Base-by-base conservation (phyloP, 2,113 vertebrate genomes). In the Tauraco erythrolophus region DNA sequence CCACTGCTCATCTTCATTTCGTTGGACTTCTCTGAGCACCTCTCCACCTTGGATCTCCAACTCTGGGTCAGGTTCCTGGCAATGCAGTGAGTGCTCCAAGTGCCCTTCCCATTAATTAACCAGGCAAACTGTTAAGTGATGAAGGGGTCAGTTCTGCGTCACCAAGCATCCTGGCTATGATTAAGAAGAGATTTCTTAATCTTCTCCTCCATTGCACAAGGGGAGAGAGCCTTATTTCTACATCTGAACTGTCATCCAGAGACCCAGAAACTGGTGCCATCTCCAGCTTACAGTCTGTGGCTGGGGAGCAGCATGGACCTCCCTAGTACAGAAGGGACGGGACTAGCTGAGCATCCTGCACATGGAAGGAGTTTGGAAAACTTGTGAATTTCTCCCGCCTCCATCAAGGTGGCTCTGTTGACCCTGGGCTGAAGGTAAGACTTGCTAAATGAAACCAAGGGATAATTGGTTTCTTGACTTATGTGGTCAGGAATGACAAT, bases 151-250 rank as follows among this genome's bases (percentile, higher is more conserved):
- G 48, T 33, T 48, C 65, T 71, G 19, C 41, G 48, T 27, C n/a
- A 33, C 31, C 41, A 70, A 64, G 31, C 31, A 28, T 22, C 19
- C 39, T 21, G 4, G 25, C 14, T 66, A 12, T 16, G 22, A 61
- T 12, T 19, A 61, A 70, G 35, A 72, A 39, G 43, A 64, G 22
- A 46, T 56, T 88, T 76, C 62, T 58, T 60, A 23, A 50, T 30
- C 46, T n/a, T 62, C n/a, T 71, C 14, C 21, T 12, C 4, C 4
- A 19, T 11, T 0, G 3, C 30, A 19, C 0, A 0, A 76, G 30
- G 14, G 10, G n/a, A 46, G 8, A 51, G 10, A 16, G 23, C 9
- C 31, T 84, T 18, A 58, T 46, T 81, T 84, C 41, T 70, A 31
- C 62, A 62, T 46, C 14, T 54, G 51, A 92, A 23, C 18, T 48